Base-by-base conservation (phyloP, 2,113 vertebrate genomes). In the Genyomyrus donnyi region DNA sequence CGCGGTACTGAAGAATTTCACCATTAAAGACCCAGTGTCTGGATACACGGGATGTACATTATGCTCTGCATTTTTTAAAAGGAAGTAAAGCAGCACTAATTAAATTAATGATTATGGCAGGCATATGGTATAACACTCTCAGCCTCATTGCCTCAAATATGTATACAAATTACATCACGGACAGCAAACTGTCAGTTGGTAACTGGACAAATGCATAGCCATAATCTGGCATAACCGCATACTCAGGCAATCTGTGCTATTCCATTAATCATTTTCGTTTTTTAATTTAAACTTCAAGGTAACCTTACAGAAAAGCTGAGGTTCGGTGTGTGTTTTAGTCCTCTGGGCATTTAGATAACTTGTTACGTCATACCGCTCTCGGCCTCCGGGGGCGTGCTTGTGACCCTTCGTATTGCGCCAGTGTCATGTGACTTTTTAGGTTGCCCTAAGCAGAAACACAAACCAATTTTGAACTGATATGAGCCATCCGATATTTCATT, bases 231-330 rank as follows among this genome's bases (percentile, higher is more conserved):
- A 88, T 88, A 88, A 24, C 62, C 9, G 21, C 58, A 45, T 15
- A 88, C 21, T 88, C 58, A 48, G 58, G 87, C 56, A 39, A 88
- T 70, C 87, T 46, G 15, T 88, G n/a, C 53, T 88, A 88, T 88
- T 62, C 7, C 27, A 66, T 70, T 88, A 88, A 62, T 87, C 85
- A 87, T 87, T 53, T 70, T 31, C 6, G 8, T 24, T 88, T 62
- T 62, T 66, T 88, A 88, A 88, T 70, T 88, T 62, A 39, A 46
- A 45, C 39, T 46, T 66, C 53, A 88, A 66, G 56, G 56, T 88
- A 88, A 88, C 87, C 87, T 88, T 66, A 88, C 10, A 70, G 58
- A 70, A 58, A 88, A 70, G 39, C 87, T 70, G 39, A 70, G 56
- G 56, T 88, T 70, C 10, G n/a, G 56, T 24, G 42, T 88, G 87